phyloP scores from a whole-genome alignment of 2,113 vertebrate genomes.

The Brachyhypopomus occidentalis region DNA sequence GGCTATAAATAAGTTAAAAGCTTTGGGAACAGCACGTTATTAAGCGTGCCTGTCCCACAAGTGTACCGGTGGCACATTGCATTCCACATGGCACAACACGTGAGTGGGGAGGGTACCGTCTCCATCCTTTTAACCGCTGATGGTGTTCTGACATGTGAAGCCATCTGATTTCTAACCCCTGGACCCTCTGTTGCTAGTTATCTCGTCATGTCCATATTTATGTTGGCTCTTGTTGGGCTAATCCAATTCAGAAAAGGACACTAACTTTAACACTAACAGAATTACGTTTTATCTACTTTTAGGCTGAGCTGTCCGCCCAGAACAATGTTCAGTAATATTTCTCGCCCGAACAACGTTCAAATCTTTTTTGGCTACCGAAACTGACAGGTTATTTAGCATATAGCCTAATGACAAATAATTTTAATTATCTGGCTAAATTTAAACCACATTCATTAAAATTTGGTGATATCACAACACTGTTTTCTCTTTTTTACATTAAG shows the following conservation, averaged over 20 bases:
- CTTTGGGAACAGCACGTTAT: conserved; percentile 45
- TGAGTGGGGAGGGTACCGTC: conserved; percentile 37
- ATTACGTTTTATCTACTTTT: background rate
- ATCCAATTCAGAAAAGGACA: background rate
- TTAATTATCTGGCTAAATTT: too few relatives aligned
- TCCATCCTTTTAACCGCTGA: background rate
- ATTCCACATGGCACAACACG: conserved; percentile 62
- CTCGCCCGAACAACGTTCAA: background rate
- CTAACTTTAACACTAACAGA: background rate
- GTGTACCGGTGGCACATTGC: background rate
- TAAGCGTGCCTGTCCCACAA: background rate
- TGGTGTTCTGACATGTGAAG: conserved; percentile 5
- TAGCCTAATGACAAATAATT: too few relatives aligned
- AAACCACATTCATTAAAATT: background rate
- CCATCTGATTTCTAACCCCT: background rate
- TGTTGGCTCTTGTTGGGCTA: background rate
- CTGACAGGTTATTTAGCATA: too few relatives aligned
- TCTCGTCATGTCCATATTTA: background rate
- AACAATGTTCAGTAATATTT: conserved; percentile 9
- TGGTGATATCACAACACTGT: background rate
- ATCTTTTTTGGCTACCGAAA: background rate
- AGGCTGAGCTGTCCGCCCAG: background rate
- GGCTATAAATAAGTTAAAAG: conserved; percentile 71
- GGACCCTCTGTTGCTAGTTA: conserved; percentile 8
- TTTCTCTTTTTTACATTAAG: too few relatives aligned